Base-by-base conservation (phyloP, 1,140 invertebrate genomes). In the Drosophila setifemur region DNA sequence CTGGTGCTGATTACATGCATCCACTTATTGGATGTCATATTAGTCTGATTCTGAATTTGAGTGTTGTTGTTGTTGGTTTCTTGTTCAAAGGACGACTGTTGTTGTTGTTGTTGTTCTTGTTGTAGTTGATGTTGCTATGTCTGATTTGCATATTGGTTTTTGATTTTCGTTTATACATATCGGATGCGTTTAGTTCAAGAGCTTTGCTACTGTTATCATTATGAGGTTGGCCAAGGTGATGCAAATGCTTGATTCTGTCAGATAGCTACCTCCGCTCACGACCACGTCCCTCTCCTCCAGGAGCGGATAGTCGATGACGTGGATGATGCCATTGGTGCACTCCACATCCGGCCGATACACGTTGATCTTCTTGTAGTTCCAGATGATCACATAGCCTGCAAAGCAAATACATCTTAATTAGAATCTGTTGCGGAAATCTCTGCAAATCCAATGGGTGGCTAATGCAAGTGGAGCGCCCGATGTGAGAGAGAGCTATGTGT, bases 321-420 rank as follows among this genome's bases (percentile, higher is more conserved):
- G 97, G 66, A 98, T 97, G 47, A 97, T 95, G 23, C 97, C 97
- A 89, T 98, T 98, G 74, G 96, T 97, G 89, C 97, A 97, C 77
- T 96, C 95, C 1, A 98, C 95, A 90, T 98, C 96, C 1, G 96
- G 95, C 60, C 96, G 93, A 81, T 95, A 94, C n/a, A 98, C 95
- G 54, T 94, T 94, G 53, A 97, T 96, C 91, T 93, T 93, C 82
- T 94, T 93, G 18, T 94, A 94, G 69, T 96, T 94, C 96, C 96
- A 98, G 85, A 95, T 94, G 39, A 97, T 92, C 66, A 93, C 93
- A 91, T 96, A 97, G 26, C 81, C 79, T 72, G 76, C 31, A 85
- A 81, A 37, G 19, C 23, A 76, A 9, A 16, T 0, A 5, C 33
- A 14, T 9, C 37, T 0, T 11, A 37, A 4, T 53, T 37, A 43